A percentile compares a stretch with the other conserved stretches of the same genome.
These are phyloP conservation scores for Orthosia incerta DNA, from an alignment of 2,888 invertebrate genomes.

Conservation along the genomic window DNA sequence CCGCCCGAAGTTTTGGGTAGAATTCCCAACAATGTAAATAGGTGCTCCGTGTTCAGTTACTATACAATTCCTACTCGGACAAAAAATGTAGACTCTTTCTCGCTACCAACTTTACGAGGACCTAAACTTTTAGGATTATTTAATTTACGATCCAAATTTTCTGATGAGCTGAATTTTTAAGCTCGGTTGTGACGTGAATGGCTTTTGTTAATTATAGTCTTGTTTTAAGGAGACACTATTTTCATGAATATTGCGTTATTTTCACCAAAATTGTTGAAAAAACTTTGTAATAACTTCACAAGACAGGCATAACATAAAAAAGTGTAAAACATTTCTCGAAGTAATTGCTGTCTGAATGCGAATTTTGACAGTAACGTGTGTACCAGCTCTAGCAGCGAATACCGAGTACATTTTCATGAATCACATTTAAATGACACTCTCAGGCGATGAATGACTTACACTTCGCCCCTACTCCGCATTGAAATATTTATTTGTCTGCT, in stretches of 20 bases:
- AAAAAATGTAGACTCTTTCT: constrained; percentile 33
- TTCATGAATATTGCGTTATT: background rate
- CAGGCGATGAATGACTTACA: constrained; percentile 77
- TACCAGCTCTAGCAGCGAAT: constrained; percentile 58
- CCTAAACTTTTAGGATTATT: constrained; percentile 35
- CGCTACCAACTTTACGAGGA: constrained; percentile 9
- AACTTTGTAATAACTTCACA: background rate
- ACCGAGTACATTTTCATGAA: constrained; percentile 76
- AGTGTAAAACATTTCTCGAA: constrained; percentile 32
- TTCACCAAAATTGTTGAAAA: background rate
- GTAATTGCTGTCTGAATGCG: constrained; percentile 15
- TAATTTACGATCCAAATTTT: constrained; percentile 47
- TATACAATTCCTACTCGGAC: constrained; percentile 16
- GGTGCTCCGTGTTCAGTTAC: constrained; percentile 23
- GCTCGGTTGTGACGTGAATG: constrained; percentile 20
- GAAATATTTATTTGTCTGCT: constrained; percentile 78
- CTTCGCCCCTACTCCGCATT: constrained; percentile 69
- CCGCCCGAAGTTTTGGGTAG: too few species aligned
- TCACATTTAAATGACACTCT: constrained; percentile 79
- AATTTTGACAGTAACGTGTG: constrained; percentile 51
- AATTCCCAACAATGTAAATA: constrained; percentile 16
- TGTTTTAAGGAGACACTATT: constrained; percentile 1
- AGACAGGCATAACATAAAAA: constrained; percentile 10
- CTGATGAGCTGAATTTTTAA: constrained; percentile 48
- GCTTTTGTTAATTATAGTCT: constrained; percentile 36